These are phyloP conservation scores for Acromyrmex echinatior DNA, from an alignment of 1,140 invertebrate species.

Conservation along the genomic window DNA sequence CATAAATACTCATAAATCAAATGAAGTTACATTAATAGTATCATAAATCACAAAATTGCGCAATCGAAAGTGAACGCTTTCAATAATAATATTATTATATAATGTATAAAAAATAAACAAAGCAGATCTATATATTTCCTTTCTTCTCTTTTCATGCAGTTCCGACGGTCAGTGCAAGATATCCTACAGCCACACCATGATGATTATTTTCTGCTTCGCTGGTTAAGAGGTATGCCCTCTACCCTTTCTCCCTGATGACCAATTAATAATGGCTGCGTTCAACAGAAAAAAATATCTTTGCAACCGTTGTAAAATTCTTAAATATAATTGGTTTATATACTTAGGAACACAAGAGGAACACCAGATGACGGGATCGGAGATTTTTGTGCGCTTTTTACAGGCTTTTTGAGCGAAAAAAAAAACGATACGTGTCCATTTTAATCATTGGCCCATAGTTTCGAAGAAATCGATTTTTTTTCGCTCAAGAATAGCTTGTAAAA, in stretches of 20 bases:
- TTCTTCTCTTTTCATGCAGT: slow-evolving; percentile 87
- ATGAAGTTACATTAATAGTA: background rate
- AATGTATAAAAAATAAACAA: background rate
- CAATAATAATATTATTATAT: slow-evolving; percentile 12
- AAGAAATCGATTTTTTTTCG: no score
- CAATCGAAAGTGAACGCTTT: background rate
- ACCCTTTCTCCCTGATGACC: background rate
- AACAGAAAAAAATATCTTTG: no score
- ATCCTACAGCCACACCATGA: slow-evolving; percentile 91
- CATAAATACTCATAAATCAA: background rate
- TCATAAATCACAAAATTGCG: background rate
- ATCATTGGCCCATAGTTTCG: no score
- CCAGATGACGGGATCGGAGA: no score
- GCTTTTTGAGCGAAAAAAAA: no score
- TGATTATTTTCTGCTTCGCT: slow-evolving; percentile 92
- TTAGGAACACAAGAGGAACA: no score
- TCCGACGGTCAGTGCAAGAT: slow-evolving; percentile 90
- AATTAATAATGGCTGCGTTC: background rate
- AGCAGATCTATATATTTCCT: background rate
- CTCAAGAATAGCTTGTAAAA: no score
- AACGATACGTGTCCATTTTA: no score
- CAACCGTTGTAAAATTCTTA: no score
- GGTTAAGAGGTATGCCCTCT: slow-evolving; percentile 91
- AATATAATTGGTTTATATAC: no score
- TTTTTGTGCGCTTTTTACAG: no score